These are phyloP conservation scores for Malacoctenus gilli DNA, from an alignment of 2,797 vertebrate species.

Conservation along the genomic window DNA sequence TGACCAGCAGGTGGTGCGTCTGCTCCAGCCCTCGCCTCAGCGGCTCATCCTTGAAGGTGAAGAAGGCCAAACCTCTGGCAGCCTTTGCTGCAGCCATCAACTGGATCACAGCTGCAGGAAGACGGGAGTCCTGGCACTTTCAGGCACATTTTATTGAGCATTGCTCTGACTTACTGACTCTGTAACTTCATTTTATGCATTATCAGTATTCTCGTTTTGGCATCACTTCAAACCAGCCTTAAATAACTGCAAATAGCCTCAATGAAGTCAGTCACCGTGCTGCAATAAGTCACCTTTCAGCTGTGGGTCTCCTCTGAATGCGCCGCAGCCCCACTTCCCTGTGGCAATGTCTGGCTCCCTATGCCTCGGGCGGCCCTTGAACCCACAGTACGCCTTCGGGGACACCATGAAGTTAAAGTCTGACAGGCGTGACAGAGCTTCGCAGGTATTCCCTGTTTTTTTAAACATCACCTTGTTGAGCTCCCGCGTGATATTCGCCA, in stretches of 20 bases:
- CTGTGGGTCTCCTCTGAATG: slow-evolving; percentile 74
- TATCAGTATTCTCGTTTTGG: too few relatives aligned
- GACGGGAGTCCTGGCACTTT: background rate
- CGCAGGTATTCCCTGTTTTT: too few relatives aligned
- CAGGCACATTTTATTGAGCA: too few relatives aligned
- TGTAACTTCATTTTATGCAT: too few relatives aligned
- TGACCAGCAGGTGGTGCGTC: slow-evolving; percentile 58
- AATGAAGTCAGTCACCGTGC: too few relatives aligned
- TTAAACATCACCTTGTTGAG: slow-evolving; percentile 84
- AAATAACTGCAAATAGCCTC: too few relatives aligned
- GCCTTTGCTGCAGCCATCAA: slow-evolving; percentile 79
- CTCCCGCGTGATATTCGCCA: slow-evolving; percentile 55
- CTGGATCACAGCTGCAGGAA: slow-evolving; percentile 75
- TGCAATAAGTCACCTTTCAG: slow-evolving; percentile 84
- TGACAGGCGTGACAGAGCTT: too few relatives aligned
- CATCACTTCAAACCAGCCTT: too few relatives aligned
- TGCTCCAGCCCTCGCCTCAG: slow-evolving; percentile 39
- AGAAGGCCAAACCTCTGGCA: slow-evolving; percentile 68
- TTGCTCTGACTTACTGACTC: too few relatives aligned
- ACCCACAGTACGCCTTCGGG: slow-evolving; percentile 78
- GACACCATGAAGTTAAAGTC: too few relatives aligned
- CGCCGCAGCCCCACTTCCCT: slow-evolving; percentile 83
- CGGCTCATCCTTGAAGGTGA: slow-evolving; percentile 59
- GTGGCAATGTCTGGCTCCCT: slow-evolving; percentile 74
- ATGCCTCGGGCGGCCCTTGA: background rate